Base-by-base conservation (phyloP, 2,113 vertebrate species). In the Brienomyrus longianalis region DNA sequence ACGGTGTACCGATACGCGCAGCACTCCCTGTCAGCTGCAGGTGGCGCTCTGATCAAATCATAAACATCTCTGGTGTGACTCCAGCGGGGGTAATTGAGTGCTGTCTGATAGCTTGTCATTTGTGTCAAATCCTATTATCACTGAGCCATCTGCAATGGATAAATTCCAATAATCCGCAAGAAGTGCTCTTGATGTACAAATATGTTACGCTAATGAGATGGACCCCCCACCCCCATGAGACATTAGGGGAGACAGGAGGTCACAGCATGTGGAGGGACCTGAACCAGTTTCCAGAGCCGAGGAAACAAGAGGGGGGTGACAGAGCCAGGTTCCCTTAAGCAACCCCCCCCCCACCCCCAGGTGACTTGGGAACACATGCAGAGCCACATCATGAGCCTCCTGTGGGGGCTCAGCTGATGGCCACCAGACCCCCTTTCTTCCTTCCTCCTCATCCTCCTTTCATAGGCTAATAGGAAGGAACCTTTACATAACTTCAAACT, bases 21-120 rank as follows among this genome's bases (percentile, higher is more conserved):
- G 17, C 15, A 5, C 59, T 70, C 7, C 54, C 77, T 84, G 70
- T 10, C 80, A 83, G 43, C 43, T 45, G 45, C 45, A 86, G 31
- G 59, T 23, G 51, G 54, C 23, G 83, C 45, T 54, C 35, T 48
- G 89, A 89, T 89, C 39, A 89, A 62, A 56, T 39, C 86, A 87
- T 27, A 87, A 87, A 19, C 52, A n/a, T 17, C 15, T 51, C 21
- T 35, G 10, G 27, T 27, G 50, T 31, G 50, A 35, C n/a, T 87
- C 27, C 8, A 39, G 39, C 39, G n/a, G 62, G 7, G 86, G 13
- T 4, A 80, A 80, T 8, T 80, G 31, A 80, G 15, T 43, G 35
- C 31, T 19, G 62, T 31, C 62, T 70, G 62, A 70, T 31, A 31
- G 62, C 62, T 70, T 70, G 62, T 31, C 62, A 70, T 70, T 70